Evolutionary conservation across 2,888 invertebrate genomes (phyloP).

Genomic region (Chydorus sphaericus): DNA sequence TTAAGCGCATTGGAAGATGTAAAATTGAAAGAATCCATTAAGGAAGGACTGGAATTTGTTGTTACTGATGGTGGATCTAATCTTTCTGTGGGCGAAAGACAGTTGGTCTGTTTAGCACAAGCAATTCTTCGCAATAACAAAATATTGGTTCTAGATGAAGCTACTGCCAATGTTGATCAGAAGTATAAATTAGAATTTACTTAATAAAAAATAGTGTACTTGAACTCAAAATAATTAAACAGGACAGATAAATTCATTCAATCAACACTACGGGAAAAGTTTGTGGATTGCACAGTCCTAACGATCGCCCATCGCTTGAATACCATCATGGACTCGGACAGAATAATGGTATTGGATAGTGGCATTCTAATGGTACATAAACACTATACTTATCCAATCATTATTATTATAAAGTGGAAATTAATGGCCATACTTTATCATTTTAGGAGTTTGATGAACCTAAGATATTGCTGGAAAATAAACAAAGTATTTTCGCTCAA

Average conservation of each 20-base stretch:
- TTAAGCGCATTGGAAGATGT: conserved; percentile 76
- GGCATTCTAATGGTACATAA: conserved; percentile 49
- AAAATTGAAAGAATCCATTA: conserved; percentile 21
- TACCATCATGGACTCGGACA: conserved; percentile 85
- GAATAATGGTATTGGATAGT: conserved; percentile 70
- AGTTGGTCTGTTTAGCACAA: conserved; percentile 74
- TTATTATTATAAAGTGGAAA: too few relatives aligned
- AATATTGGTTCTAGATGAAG: conserved; percentile 78
- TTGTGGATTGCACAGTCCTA: conserved; percentile 67
- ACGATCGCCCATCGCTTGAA: conserved; percentile 83
- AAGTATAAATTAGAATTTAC: conserved; percentile 34
- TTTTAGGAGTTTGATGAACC: conserved; percentile 61
- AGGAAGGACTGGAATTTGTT: conserved; percentile 25
- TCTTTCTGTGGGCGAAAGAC: conserved; percentile 80
- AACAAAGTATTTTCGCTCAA: conserved; percentile 43
- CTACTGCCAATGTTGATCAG: conserved; percentile 84
- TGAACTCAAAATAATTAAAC: too few relatives aligned
- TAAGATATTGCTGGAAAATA: conserved; percentile 43
- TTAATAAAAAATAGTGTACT: not conserved
- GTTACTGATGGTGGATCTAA: conserved; percentile 54
- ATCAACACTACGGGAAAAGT: conserved; percentile 61
- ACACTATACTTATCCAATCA: too few relatives aligned
- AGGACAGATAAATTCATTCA: conserved; percentile 75
- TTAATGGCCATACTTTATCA: too few relatives aligned
- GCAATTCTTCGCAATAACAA: conserved; percentile 70